Percentiles rank a stretch among this genome's conserved stretches.
Evolutionary conservation across 2,888 invertebrate species (phyloP).

Genomic region (Bibio marci): DNA sequence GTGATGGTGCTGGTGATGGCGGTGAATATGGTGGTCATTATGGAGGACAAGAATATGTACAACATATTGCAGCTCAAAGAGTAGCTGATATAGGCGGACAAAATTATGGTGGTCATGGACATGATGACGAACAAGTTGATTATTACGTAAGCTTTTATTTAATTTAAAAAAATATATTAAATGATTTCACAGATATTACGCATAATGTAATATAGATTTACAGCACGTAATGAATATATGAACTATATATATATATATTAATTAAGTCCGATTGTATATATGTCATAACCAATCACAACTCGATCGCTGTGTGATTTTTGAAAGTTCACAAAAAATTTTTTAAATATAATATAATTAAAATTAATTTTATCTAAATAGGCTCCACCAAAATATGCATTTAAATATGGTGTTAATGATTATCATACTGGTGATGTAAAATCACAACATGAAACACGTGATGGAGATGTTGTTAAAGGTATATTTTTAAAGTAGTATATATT

Average conservation of each 20-base stretch:
- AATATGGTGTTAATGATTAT: conserved; percentile 36
- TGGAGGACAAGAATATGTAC: conserved; percentile 17
- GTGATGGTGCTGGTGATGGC: conserved; percentile 15
- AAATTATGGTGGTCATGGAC: conserved; percentile 9
- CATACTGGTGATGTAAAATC: conserved; percentile 44
- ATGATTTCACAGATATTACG: too few species aligned
- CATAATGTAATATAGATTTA: too few species aligned
- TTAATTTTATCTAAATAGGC: conserved; percentile 28
- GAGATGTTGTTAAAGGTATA: conserved; percentile 43
- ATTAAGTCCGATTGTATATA: too few species aligned
- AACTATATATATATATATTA: too few species aligned
- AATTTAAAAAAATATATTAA: too few species aligned
- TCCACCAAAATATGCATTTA: conserved; percentile 40
- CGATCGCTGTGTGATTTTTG: too few species aligned
- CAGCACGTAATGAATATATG: too few species aligned
- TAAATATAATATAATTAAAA: too few species aligned
- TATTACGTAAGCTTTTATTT: conserved; percentile 38
- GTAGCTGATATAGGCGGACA: conserved; percentile 17
- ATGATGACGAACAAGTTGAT: conserved; percentile 39
- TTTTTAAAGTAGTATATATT: background rate
- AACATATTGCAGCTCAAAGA: conserved; percentile 18
- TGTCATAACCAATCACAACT: too few species aligned
- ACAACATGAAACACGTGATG: conserved; percentile 44
- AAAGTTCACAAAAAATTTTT: too few species aligned
- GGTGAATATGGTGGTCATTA: conserved; percentile 5